Base-by-base conservation (phyloP, 2,113 vertebrate genomes). In the Terrapene triunguis region DNA sequence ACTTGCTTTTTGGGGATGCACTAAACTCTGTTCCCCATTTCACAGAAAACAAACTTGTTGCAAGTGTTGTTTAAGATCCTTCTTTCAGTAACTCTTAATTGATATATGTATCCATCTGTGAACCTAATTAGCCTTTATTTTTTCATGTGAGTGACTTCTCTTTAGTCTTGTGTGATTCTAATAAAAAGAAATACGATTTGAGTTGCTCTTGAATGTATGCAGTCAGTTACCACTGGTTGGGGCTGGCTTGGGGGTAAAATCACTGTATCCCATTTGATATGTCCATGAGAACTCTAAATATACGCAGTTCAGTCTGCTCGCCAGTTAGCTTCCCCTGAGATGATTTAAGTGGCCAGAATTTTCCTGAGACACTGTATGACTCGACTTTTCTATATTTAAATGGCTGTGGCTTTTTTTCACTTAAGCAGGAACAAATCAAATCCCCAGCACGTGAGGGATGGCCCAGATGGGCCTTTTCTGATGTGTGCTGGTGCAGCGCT, bases 261-360 rank as follows among this genome's bases (percentile, higher is more conserved):
- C 35, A 21, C 35, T 27, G 3, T 47, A 4, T 47, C 24, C 25
- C 7, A 6, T 88, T 94, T 86, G 80, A 59, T 90, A 91, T 10
- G 2, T 94, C 93, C 84, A 90, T 97, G 97, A 97, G 93, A 94
- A 92, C 96, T 97, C 96, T 97, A 93, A 95, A 97, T 97, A 97
- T 96, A 97, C 94, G 94, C 96, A 88, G 78, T 8, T 0, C 48
- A 76, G 88, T 92, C 95, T 96, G 93, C 95, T 96, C 96, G 94
- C 93, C 89, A 91, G 93, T 97, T 91, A 95, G 32, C 92, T 94
- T 96, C 95, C 76, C 93, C 89, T 88, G 80, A 90, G 94, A 82
- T 92, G 93, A 95, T 59, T 72, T 90, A 94, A 95, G 50, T 93
- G 81, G 81, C 93, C 85, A 83, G 84, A 91, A 96, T 92, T 94